Conservation (phyloP, 2,113 vertebrate genomes). For the Salminus brasiliensis region DNA sequence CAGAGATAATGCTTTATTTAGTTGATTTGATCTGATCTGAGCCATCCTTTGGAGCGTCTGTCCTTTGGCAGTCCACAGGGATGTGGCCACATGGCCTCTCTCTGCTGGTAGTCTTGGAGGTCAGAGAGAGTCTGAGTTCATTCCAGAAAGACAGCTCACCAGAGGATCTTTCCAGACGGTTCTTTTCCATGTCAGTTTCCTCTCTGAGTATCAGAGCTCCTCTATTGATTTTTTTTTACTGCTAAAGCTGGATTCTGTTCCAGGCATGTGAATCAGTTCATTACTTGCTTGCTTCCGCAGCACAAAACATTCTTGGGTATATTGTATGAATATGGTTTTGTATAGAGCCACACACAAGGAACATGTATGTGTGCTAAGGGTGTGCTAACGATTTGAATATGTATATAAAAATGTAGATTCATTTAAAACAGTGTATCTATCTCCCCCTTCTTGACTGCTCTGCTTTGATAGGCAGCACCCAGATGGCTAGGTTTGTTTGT, state of each 20-base stretch:
- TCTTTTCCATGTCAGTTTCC: neutral
- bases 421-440: too few relatives aligned
- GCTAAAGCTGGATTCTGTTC: neutral
- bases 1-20: neutral
- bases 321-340: neutral
- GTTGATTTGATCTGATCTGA: conserved; percentile 1
- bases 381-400: too few relatives aligned
- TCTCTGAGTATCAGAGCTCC: neutral
- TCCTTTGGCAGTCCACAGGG: neutral
- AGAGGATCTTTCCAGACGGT: neutral
- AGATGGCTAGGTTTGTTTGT: too few relatives aligned
- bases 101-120: neutral
- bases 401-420: too few relatives aligned
- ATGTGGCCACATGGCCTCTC: neutral
- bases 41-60: neutral
- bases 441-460: too few relatives aligned
- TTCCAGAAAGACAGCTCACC: neutral
- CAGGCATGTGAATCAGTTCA: neutral
- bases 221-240: neutral
- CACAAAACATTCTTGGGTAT: neutral
- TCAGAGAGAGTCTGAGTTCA: neutral
- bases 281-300: neutral
- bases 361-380: too few relatives aligned
- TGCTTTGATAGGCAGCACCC: too few relatives aligned
- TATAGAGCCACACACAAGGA: too few relatives aligned